Base-by-base conservation (phyloP, 2,113 vertebrate genomes). In the Cryptomyrus ogoouensis region DNA sequence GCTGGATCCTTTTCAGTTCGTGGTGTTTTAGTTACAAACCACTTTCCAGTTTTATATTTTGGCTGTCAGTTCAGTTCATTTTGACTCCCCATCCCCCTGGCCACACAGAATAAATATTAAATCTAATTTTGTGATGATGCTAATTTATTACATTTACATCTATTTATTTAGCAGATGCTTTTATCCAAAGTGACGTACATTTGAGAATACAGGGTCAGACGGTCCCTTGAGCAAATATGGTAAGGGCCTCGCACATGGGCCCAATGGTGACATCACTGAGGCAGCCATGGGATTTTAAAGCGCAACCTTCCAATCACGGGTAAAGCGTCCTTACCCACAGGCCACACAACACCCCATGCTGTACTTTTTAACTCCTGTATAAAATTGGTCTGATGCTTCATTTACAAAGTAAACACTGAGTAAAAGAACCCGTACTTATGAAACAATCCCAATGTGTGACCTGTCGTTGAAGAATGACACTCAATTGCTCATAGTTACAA, bases 61-160 rank as follows among this genome's bases (percentile, higher is more conserved):
- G 58, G 24, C 58, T 66, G 58, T 27, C 58, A 70, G 62, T 70
- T 70, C 62, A 70, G 62, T 31, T 66, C n/a, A 77, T 77, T 35
- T 42, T 35, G 35, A 80, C 74, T 19, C 35, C 70, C 31, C 31
- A 80, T 42, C 74, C 74, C 74, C 35, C 74, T 42, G 35, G 35
- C 74, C 35, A 42, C 74, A 80, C 74, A 39, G 15, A 31, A 70
- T 27, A 70, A 70, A 70, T 70, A 70, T 70, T 70, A 70, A 70
- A 31, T 70, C 62, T 70, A 70, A 70, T 70, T 31, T 70, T 70
- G 62, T 70, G 62, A 70, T 70, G 27, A 70, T 70, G 62, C 62
- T 70, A 70, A 70, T 70, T 70, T 70, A 70, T 70, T 70, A 31
- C 62, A 70, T 70, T 70, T 70, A 70, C 62, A 70, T 70, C 62